Base-by-base conservation (phyloP, 1,140 invertebrate genomes). In the Galleria mellonella region DNA sequence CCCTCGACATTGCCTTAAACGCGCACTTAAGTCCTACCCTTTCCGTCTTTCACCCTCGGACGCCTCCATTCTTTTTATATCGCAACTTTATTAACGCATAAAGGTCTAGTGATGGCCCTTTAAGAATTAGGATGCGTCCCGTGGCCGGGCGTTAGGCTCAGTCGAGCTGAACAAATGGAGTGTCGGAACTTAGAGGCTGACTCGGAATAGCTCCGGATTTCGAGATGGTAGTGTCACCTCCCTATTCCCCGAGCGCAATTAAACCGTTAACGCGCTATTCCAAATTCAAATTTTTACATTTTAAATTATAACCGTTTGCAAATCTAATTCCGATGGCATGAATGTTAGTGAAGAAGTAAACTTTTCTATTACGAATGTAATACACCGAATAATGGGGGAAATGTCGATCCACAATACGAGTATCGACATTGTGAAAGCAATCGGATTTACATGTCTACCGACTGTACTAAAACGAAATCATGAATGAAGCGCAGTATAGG, bases 61-160 rank as follows among this genome's bases (percentile, higher is more conserved):
- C 72, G 76, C 76, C 65, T 78, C 64, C 60, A 65, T 79, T 79
- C 81, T 84, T 84, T 83, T 83, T 83, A 84, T 84, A 84, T 84
- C 74, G 72, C 76, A 83, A 83, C 78, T 84, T 84, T 84, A 84
- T 84, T 84, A 84, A 83, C 81, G 81, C 64, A 83, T 84, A 84
- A 84, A 85, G 82, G 82, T 79, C 78, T 77, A 53, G 55, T 74
- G 78, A 85, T 85, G 77, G 78, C 73, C 78, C 75, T 76, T 79
- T 79, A 79, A 82, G 81, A 83, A 83, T 84, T 83, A 84, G 75
- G 75, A 79, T 72, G 69, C 75, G 77, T 76, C 75, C 76, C 72
- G 62, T 50, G 59, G 62, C 52, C 69, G 58, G 51, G 61, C 53
- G 59, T 56, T 56, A 55, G 47, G 48, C 55, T 51, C 75, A 59